Evolutionary conservation across 2,888 invertebrate species (phyloP), one percentile per base, ranked within the genome.

Genomic region (Magallana nippona): DNA sequence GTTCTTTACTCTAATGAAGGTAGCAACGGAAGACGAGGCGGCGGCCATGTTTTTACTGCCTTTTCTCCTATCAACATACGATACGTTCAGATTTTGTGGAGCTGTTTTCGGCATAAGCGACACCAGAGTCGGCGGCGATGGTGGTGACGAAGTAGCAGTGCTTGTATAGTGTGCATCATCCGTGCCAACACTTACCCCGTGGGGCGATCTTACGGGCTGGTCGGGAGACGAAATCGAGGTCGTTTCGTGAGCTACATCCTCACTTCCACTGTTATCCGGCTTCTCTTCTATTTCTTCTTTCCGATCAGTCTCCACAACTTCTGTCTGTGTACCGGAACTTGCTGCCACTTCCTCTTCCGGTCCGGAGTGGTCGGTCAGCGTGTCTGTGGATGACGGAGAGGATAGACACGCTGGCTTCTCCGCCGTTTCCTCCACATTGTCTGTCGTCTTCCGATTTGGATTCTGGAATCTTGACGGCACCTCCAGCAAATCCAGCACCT

Each of bases 21-120:
- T 83, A 5, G 91, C 91, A 19, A 91, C 90, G 78, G 89, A 90
- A 19, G 84, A 81, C 56, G 8, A n/a, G n/a, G 55, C 17, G 55
- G 27, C 27, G 27, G 60, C 57, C 71, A 71, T 71, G 32, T 27
- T 15, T 56, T 60, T 57, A 55, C 27, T 79, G n/a, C 27, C 71
- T 78, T 62, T 81, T 62, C 78, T n/a, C 19, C 77, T 60, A 27
- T 84, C 82, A 19, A 82, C 79, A 60, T 77, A 82, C 13, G 79
- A 62, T 19, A 82, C 83, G 63, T 83, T 56, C n/a, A 82, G 13
- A 56, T 81, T 62, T 58, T 78, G 60, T 8, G 71, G 81, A 17
- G 82, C 82, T 81, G 88, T 32, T 55, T 78, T 57, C 57, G 85
- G 55, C 56, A 83, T 57, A 78, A 71, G 77, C 81, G 83, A 27